Evolutionary conservation across 1,140 invertebrate genomes (phyloP).

Genomic region (Stratiolaelaps scimitus): DNA sequence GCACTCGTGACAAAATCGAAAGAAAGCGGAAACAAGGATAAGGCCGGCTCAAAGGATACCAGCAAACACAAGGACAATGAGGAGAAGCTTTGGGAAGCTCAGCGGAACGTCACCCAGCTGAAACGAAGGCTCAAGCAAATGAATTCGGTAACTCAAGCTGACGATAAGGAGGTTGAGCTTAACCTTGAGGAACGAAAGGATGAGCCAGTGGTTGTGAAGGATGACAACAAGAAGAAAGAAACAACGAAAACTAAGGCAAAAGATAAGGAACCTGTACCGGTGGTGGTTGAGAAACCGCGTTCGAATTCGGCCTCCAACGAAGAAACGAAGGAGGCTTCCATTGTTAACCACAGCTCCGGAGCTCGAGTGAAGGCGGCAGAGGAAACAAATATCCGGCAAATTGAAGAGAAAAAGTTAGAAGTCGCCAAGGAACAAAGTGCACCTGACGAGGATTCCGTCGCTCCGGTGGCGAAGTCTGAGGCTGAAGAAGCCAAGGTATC

Average conservation of each 20-base stretch:
- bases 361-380: neutral
- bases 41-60: neutral
- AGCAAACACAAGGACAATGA: neutral
- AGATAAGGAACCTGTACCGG: too few relatives aligned
- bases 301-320: too few relatives aligned
- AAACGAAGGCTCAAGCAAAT: constrained; percentile 15
- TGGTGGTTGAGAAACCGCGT: too few relatives aligned
- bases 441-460: too few relatives aligned
- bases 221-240: too few relatives aligned
- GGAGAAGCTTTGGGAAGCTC: constrained; percentile 23
- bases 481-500: neutral
- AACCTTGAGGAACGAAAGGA: constrained; percentile 14
- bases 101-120: constrained; percentile 20
- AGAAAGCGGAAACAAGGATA: neutral
- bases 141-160: neutral
- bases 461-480: too few relatives aligned
- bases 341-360: too few relatives aligned
- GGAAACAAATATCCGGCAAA: neutral
- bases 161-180: constrained; percentile 6
- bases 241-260: too few relatives aligned
- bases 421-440: neutral
- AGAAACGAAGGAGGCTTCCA: too few relatives aligned
- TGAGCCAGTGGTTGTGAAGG: neutral
- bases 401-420: neutral
- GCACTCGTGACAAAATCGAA: neutral